phyloP scores from a whole-genome alignment of 1,140 invertebrate species.

The Ruditapes philippinarum region DNA sequence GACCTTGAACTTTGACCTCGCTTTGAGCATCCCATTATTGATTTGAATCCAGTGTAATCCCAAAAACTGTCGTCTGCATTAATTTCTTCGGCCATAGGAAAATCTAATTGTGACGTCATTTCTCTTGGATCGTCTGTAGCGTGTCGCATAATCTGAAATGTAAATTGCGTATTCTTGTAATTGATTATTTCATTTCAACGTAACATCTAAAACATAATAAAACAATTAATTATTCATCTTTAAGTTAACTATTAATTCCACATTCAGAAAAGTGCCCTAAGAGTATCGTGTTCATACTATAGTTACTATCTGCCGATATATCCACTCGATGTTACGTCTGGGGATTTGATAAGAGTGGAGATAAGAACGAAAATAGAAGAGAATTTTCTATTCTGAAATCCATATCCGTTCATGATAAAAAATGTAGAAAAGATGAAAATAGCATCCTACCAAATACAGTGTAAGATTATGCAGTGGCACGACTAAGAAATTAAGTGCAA shows the following conservation, averaged over 20 bases:
- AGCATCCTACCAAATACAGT: background rate
- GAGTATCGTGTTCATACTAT: background rate
- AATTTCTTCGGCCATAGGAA: slow-evolving; percentile 68
- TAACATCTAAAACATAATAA: background rate
- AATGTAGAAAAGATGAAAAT: background rate
- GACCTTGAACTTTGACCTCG: slow-evolving; percentile 59
- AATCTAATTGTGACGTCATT: slow-evolving; percentile 59
- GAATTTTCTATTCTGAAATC: slow-evolving; percentile 27
- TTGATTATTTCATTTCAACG: background rate
- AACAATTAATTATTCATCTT: background rate
- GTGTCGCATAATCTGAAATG: slow-evolving; percentile 57
- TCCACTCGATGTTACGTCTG: slow-evolving; percentile 24
- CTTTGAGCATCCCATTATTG: slow-evolving; percentile 61
- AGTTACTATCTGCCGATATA: background rate
- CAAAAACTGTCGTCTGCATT: slow-evolving; percentile 66
- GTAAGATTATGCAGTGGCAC: background rate
- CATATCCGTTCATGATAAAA: slow-evolving; percentile 4
- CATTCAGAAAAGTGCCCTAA: background rate
- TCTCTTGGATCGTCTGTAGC: background rate
- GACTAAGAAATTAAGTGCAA: background rate
- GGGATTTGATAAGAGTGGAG: slow-evolving; percentile 2
- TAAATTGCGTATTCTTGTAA: no score
- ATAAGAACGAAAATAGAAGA: slow-evolving; percentile 32
- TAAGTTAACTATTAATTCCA: background rate
- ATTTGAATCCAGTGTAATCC: slow-evolving; percentile 68